These are phyloP conservation scores for Apaloderma vittatum DNA, from an alignment of 2,113 vertebrate genomes.

Conservation along the genomic window DNA sequence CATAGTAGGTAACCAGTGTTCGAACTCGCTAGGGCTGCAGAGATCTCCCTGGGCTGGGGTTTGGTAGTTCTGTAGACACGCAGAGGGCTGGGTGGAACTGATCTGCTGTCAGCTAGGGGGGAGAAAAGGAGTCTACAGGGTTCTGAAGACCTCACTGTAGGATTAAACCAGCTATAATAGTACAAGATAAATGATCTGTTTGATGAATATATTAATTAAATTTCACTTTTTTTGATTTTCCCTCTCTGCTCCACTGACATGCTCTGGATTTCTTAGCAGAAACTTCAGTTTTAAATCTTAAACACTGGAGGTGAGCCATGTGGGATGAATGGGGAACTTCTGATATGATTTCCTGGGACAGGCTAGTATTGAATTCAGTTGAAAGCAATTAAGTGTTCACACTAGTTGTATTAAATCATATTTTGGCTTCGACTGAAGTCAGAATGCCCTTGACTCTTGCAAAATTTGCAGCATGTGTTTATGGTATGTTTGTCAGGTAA, in stretches of 20 bases:
- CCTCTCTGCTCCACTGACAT: background rate
- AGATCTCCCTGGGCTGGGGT: background rate
- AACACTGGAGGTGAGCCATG: background rate
- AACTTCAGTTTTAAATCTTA: background rate
- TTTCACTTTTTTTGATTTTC: background rate
- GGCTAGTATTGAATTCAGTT: background rate
- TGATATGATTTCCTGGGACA: background rate
- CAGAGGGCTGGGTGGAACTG: background rate
- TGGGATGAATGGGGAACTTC: background rate
- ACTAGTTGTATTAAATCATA: background rate
- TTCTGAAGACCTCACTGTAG: background rate
- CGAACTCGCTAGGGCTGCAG: background rate
- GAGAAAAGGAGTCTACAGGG: background rate
- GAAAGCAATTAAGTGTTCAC: slow-evolving; percentile 22
- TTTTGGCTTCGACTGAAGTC: background rate
- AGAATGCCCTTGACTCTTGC: background rate
- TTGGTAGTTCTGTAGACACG: background rate
- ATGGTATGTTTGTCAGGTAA: background rate
- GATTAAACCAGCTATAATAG: background rate
- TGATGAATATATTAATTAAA: background rate
- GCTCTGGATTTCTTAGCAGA: background rate
- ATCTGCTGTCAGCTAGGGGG: background rate
- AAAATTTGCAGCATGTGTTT: background rate
- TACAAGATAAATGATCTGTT: background rate
- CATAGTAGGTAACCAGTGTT: background rate